Evolutionary conservation across 2,797 vertebrate genomes (phyloP), one percentile per base, ranked within the genome.

Genomic region (Miichthys miiuy): DNA sequence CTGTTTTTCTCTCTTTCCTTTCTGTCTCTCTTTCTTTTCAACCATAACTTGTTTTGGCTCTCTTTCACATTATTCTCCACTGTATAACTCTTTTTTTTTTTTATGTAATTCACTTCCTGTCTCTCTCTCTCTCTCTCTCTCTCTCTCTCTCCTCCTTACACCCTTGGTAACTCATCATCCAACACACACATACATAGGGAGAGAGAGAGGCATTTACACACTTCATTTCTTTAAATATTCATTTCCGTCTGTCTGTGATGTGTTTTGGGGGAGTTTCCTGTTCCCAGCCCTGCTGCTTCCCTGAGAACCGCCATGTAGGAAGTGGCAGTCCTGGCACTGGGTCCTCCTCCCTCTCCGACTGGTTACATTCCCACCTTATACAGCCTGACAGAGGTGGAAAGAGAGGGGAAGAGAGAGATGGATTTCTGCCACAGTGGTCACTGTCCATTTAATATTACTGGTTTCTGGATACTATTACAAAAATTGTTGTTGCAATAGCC

Each of bases 221-320:
- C 88, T 88, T 86, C 68, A 88, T 89, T 93, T 84, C 88, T 93
- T 94, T 89, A 94, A 94, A 93, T 91, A 91, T 94, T 94, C 55
- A 93, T 94, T 94, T 94, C 94, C 90, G 75, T 90, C 83, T 87
- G 90, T 88, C 86, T 92, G 85, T 88, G 82, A 92, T 90, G 88
- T 92, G 90, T 88, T 94, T 90, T 73, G 82, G 84, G 34, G 90
- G 83, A 80, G 83, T 82, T 95, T 94, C 94, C 93, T 92, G 90
- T 94, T 92, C 89, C 91, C 90, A 91, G 87, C 90, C 77, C 87
- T 84, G 79, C 85, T 9, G 75, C 88, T 94, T 95, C 87, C 91
- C 86, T 94, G 93, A 93, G 94, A 95, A 94, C 91, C 79, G 54
- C 80, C 82, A 82, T 91, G 86, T 91, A 92, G 88, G 93, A 94